Evolutionary conservation across 2,797 vertebrate species (phyloP).

Genomic region (Acanthurus lineatus): DNA sequence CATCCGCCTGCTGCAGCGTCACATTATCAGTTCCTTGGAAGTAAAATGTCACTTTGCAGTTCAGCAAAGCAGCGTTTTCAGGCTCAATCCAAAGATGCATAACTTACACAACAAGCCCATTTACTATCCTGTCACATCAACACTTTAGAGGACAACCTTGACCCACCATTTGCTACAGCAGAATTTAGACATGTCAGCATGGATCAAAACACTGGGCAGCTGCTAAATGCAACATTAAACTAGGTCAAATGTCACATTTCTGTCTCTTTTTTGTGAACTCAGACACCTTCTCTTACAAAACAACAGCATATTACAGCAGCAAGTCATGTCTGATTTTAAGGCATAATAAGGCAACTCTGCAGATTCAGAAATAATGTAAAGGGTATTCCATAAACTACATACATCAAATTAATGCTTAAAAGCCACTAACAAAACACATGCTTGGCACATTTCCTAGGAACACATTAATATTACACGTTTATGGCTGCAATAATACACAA

Average conservation of each 20-base stretch:
- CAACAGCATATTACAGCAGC: constrained; percentile 7
- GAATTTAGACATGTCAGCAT: constrained; percentile 25
- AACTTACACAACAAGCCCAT: constrained; percentile 8
- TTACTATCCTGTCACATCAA: constrained; percentile 23
- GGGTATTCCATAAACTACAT: no score
- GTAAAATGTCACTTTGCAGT: constrained; percentile 21
- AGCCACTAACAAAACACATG: not conserved
- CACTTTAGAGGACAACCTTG: constrained; percentile 30
- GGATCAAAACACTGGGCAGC: constrained; percentile 51
- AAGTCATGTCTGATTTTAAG: not conserved
- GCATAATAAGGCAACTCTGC: not conserved
- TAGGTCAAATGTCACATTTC: constrained; percentile 23
- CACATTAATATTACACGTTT: no score
- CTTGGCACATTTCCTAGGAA: no score
- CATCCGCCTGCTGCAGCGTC: not conserved
- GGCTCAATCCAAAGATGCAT: not conserved
- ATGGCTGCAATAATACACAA: not conserved
- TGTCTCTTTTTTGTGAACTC: not conserved
- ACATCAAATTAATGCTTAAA: not conserved
- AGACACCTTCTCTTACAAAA: constrained; percentile 3
- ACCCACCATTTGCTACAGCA: constrained; percentile 33
- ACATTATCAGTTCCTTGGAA: constrained; percentile 15
- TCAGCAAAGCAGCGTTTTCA: not conserved
- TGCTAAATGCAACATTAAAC: constrained; percentile 45
- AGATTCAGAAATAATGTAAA: not conserved